Conservation (phyloP, 2,113 vertebrate species). For the Elachura formosa region DNA sequence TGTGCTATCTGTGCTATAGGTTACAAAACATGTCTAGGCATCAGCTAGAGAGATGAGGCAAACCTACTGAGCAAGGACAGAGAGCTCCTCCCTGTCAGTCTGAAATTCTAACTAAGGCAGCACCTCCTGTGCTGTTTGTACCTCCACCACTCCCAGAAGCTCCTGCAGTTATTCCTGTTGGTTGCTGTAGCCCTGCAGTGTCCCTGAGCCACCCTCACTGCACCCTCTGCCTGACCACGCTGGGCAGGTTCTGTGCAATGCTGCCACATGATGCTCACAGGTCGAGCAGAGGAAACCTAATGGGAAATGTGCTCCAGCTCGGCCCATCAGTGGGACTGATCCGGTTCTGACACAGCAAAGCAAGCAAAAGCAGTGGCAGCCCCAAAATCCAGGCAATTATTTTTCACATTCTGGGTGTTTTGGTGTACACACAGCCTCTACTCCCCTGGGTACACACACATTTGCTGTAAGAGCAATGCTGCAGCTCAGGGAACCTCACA, state of each 20-base stretch:
- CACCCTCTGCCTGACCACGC: not conserved
- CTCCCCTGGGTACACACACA: not conserved
- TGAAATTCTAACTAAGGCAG: not conserved
- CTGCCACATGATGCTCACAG: not conserved
- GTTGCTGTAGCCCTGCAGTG: not conserved
- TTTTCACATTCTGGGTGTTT: too few species aligned
- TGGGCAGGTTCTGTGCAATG: accelerated
- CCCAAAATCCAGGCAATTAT: not conserved
- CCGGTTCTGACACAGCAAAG: not conserved
- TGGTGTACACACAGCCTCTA: not conserved
- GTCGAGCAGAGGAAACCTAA: not conserved
- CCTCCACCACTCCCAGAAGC: not conserved
- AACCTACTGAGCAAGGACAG: not conserved
- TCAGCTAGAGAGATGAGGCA: not conserved
- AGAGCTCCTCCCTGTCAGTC: not conserved
- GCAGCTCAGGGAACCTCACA: not conserved
- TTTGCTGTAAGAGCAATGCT: not conserved
- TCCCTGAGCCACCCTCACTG: not conserved
- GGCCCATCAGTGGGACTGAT: accelerated
- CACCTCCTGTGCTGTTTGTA: not conserved
- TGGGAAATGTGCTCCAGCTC: not conserved
- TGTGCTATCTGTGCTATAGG: not conserved
- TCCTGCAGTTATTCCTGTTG: not conserved
- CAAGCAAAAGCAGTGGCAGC: not conserved
- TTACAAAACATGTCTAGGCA: not conserved